These are phyloP conservation scores for Oligia latruncula DNA, from an alignment of 2,888 invertebrate genomes.

Conservation along the genomic window DNA sequence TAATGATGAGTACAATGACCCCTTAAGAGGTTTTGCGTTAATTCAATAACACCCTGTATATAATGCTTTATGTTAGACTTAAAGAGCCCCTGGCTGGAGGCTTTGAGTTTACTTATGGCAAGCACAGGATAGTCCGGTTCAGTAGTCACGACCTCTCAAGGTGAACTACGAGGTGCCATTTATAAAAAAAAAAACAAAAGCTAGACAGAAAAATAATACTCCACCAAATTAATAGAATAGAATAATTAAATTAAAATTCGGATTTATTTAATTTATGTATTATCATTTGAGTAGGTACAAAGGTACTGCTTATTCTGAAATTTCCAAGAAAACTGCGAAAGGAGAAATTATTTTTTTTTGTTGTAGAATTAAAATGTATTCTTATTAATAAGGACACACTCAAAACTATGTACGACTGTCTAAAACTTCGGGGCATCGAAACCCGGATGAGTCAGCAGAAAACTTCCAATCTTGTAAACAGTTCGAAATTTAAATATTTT, in stretches of 20 bases:
- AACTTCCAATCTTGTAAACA: constrained; percentile 42
- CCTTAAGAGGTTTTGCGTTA: too few relatives aligned
- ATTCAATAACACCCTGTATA: too few relatives aligned
- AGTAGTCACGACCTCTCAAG: too few relatives aligned
- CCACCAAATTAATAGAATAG: too few relatives aligned
- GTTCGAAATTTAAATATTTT: constrained; percentile 64
- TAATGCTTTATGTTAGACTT: background rate
- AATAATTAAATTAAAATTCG: background rate
- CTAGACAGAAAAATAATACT: too few relatives aligned
- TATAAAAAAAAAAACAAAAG: too few relatives aligned
- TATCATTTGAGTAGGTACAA: background rate
- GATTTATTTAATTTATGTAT: too few relatives aligned
- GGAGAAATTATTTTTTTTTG: background rate
- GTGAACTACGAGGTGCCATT: too few relatives aligned
- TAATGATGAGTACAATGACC: too few relatives aligned
- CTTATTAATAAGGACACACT: background rate
- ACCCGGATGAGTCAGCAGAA: constrained; percentile 56
- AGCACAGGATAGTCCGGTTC: too few relatives aligned
- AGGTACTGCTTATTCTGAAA: background rate
- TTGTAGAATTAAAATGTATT: background rate
- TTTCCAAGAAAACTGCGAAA: background rate
- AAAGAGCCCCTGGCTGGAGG: too few relatives aligned
- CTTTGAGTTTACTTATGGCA: too few relatives aligned
- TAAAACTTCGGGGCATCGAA: background rate
- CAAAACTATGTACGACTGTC: background rate